Percentiles rank a stretch among this genome's conserved stretches.
Evolutionary conservation across 2,113 vertebrate genomes (phyloP).

Genomic region (Cardinalis cardinalis): DNA sequence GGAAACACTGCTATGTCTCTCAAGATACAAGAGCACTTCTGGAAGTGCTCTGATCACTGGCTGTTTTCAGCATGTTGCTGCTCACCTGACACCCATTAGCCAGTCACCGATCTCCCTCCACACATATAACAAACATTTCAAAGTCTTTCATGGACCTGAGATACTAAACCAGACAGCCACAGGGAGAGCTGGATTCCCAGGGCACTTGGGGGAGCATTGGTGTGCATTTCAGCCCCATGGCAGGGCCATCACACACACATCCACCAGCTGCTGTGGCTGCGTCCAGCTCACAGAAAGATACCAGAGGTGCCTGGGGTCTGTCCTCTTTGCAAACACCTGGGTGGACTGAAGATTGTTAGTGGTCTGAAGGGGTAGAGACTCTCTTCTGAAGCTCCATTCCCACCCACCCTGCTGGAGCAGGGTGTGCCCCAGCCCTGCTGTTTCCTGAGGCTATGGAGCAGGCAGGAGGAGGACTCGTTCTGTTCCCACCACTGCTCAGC

Average conservation of each 20-base stretch:
- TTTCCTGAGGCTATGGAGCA: conserved; percentile 37
- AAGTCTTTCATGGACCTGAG: not conserved
- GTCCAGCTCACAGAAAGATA: not conserved
- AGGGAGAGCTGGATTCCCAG: not conserved
- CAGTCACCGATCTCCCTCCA: not conserved
- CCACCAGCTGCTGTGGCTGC: not conserved
- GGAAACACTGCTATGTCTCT: not conserved
- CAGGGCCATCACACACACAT: not conserved
- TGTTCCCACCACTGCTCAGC: not conserved
- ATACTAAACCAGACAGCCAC: not conserved
- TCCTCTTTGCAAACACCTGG: not conserved
- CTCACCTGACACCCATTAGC: not conserved
- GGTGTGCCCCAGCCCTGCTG: not conserved
- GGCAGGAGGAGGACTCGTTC: not conserved
- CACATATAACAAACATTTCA: not conserved
- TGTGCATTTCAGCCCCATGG: not conserved
- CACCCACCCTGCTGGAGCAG: not conserved
- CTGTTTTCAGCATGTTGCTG: not conserved
- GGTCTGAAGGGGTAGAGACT: not conserved
- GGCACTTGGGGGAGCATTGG: rapidly evolving
- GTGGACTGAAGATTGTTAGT: not conserved
- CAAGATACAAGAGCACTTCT: not conserved
- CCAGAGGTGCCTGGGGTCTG: not conserved
- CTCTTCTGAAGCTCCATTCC: not conserved
- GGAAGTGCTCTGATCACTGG: not conserved